Base-by-base conservation (phyloP, 1,140 invertebrate genomes). In the Caenorhabditis inopinata region DNA sequence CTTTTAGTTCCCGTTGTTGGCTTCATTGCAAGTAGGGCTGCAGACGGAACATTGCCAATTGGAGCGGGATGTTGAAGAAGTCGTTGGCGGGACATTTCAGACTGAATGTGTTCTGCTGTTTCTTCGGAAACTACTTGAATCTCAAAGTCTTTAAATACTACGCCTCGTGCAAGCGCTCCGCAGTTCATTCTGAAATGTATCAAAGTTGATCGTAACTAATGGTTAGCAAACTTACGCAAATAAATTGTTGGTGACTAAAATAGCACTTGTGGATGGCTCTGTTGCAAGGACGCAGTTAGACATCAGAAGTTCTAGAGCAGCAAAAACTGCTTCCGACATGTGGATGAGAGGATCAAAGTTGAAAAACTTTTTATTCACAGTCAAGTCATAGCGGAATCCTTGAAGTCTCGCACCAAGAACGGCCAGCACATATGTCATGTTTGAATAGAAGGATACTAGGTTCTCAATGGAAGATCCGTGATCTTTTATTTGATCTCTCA, bases 31-130 rank as follows among this genome's bases (percentile, higher is more conserved):
- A 83, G 53, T n/a, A 83, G 79, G 38, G 82, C 82, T 11, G 82
- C 82, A 29, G 82, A 83, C 25, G 82, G 82, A 53, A 77, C 85
- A 25, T 58, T 80, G 11, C 62, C 81, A 23, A 88, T 85, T 11
- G 87, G 86, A 14, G 87, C 84, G 11, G 87, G 87, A 42, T 87
- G 87, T 77, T 88, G 87, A 6, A 88, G 84, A 75, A 88, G 78
- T 29, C 84, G 79, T 68, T 88, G 86, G 32, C 84, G 68, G n/a
- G 84, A 73, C 86, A 88, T 88, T 81, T 88, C 87, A 9, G 84
- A 85, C 76, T 87, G 86, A 77, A 87, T 88, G n/a, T 88, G 87
- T 74, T 86, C 86, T 9, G 87, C 87, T 6, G 84, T 81, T 74
- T 88, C 87, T 81, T 88, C 87, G 18, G 84, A 85, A 27, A 88